Evolutionary conservation across 2,113 vertebrate genomes (phyloP).

Genomic region (Megalops atlanticus): DNA sequence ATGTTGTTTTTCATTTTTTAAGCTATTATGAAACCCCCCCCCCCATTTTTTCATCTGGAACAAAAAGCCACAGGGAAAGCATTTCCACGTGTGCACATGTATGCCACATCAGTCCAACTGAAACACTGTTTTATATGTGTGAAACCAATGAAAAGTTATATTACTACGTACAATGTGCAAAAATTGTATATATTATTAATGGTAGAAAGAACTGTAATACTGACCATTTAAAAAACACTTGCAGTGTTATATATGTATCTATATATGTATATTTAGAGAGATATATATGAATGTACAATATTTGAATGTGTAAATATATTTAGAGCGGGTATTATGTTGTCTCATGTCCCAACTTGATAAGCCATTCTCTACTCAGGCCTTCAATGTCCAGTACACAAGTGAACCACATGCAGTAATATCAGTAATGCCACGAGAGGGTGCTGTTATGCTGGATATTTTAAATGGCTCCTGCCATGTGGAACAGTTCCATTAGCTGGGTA

Average conservation of each 20-base stretch:
- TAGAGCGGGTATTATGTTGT: slow-evolving; percentile 22
- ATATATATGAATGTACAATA: slow-evolving; percentile 13
- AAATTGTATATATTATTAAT: slow-evolving; percentile 5
- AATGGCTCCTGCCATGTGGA: background rate
- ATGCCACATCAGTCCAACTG: background rate
- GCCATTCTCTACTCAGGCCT: slow-evolving; percentile 46
- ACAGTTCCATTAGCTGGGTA: background rate
- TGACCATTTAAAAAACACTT: slow-evolving; percentile 9
- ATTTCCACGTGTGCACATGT: background rate
- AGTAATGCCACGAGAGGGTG: slow-evolving; percentile 26
- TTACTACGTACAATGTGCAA: background rate
- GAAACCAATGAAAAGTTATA: background rate
- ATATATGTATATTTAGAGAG: slow-evolving; percentile 18
- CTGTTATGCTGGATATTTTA: background rate
- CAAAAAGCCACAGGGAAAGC: background rate
- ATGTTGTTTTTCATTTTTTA: background rate
- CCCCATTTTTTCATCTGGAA: background rate
- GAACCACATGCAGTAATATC: slow-evolving; percentile 28
- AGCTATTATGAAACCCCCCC: background rate
- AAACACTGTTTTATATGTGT: background rate
- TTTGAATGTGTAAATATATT: slow-evolving; percentile 25
- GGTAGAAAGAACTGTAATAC: background rate
- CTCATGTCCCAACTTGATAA: slow-evolving; percentile 23
- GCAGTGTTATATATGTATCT: slow-evolving; percentile 16
- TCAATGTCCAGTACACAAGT: slow-evolving; percentile 2